Evolutionary conservation across 2,113 vertebrate species (phyloP).

Genomic region (Pipa parva): DNA sequence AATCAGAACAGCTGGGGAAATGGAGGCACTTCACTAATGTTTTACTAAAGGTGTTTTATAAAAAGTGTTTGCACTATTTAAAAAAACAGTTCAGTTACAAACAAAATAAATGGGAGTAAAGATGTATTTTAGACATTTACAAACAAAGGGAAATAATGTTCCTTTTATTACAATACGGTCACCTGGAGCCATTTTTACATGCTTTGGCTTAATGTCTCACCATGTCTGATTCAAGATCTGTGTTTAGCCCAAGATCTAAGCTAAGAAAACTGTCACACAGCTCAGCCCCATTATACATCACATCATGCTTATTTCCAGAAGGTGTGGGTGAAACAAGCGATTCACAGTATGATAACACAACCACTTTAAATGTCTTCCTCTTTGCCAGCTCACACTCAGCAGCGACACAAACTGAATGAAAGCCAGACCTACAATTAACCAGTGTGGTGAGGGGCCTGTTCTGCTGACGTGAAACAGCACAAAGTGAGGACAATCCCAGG

Average conservation of each 20-base stretch:
- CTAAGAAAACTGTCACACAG: constrained; percentile 8
- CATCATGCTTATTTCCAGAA: constrained; percentile 35
- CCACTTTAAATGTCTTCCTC: constrained; percentile 41
- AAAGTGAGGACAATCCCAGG: constrained; percentile 35
- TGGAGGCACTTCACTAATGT: too few species aligned
- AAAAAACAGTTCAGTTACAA: too few species aligned
- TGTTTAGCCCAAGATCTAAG: not conserved
- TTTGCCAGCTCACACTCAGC: constrained; percentile 37
- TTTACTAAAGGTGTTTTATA: too few species aligned
- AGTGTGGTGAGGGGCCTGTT: constrained; percentile 24
- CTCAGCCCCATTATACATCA: constrained; percentile 15
- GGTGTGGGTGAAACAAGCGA: constrained; percentile 37
- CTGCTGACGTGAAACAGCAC: constrained; percentile 34
- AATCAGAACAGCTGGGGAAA: too few species aligned
- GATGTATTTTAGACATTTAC: too few species aligned
- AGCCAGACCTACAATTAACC: constrained; percentile 39
- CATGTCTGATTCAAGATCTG: not conserved
- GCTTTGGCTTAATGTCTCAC: not conserved
- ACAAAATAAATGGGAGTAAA: too few species aligned
- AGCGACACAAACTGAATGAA: constrained; percentile 29
- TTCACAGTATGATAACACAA: constrained; percentile 27
- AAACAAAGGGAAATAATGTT: too few species aligned
- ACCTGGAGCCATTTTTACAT: not conserved
- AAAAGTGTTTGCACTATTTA: too few species aligned
- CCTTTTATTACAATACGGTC: too few species aligned